These are phyloP conservation scores for Andrena flavipes DNA, from an alignment of 2,888 invertebrate species.

Conservation along the genomic window DNA sequence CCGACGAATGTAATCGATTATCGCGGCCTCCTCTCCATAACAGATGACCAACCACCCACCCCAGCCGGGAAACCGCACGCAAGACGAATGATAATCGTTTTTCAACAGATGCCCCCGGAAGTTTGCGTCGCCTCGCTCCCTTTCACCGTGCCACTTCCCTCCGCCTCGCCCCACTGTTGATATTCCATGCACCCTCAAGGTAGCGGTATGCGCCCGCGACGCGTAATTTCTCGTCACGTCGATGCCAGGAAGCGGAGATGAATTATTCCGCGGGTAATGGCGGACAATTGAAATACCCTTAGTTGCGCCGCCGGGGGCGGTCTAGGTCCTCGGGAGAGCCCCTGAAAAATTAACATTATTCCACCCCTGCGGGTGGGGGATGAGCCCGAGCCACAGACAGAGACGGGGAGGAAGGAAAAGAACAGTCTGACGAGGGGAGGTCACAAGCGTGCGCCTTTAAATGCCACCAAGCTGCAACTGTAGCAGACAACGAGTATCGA, in stretches of 20 bases:
- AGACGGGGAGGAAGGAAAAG: constrained; percentile 7
- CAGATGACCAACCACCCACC: constrained; percentile 37
- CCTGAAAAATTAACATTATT: constrained; percentile 75
- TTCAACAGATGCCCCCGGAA: constrained; percentile 29
- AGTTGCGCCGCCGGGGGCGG: constrained; percentile 59
- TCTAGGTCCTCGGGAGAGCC: constrained; percentile 55
- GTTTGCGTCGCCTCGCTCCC: constrained; percentile 33
- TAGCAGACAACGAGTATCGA: too few relatives aligned
- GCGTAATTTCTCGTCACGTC: constrained; percentile 76
- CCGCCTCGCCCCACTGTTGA: background rate
- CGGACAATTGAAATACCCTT: constrained; percentile 78
- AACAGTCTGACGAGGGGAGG: background rate
- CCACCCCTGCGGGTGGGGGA: constrained; percentile 12
- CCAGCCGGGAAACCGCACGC: constrained; percentile 1
- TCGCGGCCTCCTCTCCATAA: constrained; percentile 27
- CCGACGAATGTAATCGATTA: constrained; percentile 55
- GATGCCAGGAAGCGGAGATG: constrained; percentile 74
- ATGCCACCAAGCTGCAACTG: too few relatives aligned
- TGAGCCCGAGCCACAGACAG: background rate
- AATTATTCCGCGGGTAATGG: constrained; percentile 78
- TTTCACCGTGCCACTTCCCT: background rate
- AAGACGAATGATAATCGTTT: constrained; percentile 58
- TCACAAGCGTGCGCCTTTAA: too few relatives aligned
- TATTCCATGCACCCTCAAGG: constrained; percentile 36
- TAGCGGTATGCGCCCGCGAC: constrained; percentile 25